Conservation (phyloP, 92 coral and sea anemone species). For the Meandrina meandrites region DNA sequence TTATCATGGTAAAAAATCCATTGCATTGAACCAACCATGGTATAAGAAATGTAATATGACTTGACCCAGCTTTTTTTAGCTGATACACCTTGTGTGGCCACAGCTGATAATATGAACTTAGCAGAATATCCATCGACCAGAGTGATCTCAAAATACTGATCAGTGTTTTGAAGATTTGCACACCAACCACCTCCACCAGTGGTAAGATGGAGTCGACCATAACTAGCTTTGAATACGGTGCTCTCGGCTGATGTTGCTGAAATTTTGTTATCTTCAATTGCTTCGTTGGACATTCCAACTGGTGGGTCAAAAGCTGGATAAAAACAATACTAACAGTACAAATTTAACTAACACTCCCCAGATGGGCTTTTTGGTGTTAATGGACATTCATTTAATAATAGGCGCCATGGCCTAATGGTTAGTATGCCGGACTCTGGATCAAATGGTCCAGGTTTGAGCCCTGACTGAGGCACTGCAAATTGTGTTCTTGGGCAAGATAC, state of each 20-base stretch:
- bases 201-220: slow-evolving; percentile 4
- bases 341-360: no score
- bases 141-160: slow-evolving; percentile 7
- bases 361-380: no score
- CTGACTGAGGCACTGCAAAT: no score
- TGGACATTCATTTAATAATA: no score
- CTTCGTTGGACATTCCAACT: slow-evolving; percentile 8
- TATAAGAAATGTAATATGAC: slow-evolving; percentile 16
- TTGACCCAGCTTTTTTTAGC: slow-evolving; percentile 6
- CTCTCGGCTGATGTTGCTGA: slow-evolving; percentile 3
- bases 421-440: no score
- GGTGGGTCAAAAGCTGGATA: slow-evolving; percentile 1
- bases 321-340: neutral
- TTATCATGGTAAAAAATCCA: neutral
- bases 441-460: no score
- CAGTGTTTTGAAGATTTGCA: neutral
- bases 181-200: slow-evolving; percentile 38
- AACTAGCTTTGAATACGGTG: neutral
- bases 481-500: no score
- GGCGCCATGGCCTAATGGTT: no score
- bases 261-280: neutral
- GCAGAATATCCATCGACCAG: neutral
- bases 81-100: slow-evolving; percentile 19
- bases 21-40: neutral
- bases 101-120: neutral